phyloP scores from a whole-genome alignment of 1,140 invertebrate species.

The Apis cerana region DNA sequence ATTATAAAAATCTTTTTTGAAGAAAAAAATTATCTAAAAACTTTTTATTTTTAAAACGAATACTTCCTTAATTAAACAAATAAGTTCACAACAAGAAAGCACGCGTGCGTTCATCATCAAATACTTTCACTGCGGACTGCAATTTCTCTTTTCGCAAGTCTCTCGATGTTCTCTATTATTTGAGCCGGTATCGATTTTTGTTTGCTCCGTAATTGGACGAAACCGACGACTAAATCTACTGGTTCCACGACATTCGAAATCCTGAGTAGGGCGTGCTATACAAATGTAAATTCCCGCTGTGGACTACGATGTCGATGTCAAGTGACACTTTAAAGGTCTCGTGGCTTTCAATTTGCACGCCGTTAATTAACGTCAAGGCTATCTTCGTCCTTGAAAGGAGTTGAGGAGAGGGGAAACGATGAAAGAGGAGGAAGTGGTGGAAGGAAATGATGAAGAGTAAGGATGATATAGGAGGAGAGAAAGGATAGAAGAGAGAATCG shows the following conservation, averaged over 20 bases:
- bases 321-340: conserved; percentile 52
- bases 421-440: not conserved
- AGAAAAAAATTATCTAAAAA: too few species aligned
- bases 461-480: not conserved
- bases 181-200: conserved; percentile 24
- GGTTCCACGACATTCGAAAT: not conserved
- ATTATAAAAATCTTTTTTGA: too few species aligned
- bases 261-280: not conserved
- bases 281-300: conserved; percentile 37
- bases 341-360: conserved; percentile 59
- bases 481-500: not conserved
- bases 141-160: not conserved
- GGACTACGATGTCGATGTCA: conserved; percentile 50
- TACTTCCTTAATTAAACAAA: conserved; percentile 24
- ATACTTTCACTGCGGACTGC: conserved; percentile 1
- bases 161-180: not conserved
- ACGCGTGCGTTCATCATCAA: not conserved
- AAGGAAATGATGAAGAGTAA: not conserved
- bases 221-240: conserved; percentile 7
- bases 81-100: not conserved
- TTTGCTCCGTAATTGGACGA: conserved; percentile 32
- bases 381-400: conserved; percentile 30
- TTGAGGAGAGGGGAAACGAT: not conserved
- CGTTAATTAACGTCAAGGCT: conserved; percentile 56
- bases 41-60: not conserved